Evolutionary conservation across 1,140 invertebrate genomes (phyloP).

Genomic region (Drosophila bipectinata): DNA sequence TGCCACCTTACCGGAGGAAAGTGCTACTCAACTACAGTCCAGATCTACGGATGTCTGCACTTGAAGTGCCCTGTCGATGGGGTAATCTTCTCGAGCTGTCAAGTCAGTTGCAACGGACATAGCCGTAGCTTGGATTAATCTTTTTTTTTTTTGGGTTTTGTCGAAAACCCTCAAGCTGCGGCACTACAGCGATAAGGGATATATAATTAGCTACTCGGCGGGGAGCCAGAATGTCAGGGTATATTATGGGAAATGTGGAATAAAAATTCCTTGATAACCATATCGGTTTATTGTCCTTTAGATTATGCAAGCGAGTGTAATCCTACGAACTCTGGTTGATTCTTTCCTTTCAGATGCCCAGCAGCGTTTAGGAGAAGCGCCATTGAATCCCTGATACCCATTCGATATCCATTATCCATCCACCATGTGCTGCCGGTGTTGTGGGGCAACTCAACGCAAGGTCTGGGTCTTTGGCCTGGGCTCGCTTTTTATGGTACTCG

Average conservation of each 20-base stretch:
- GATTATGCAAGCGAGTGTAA: slow-evolving; percentile 44
- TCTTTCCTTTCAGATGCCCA: slow-evolving; percentile 43
- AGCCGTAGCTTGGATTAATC: slow-evolving; percentile 8
- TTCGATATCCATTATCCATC: not conserved
- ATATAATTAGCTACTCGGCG: slow-evolving; percentile 22
- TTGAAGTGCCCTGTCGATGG: slow-evolving; percentile 6
- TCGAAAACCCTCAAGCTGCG: slow-evolving; percentile 38
- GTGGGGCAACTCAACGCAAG: slow-evolving; percentile 77
- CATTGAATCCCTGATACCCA: slow-evolving; percentile 8
- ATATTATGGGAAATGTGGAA: slow-evolving; percentile 16
- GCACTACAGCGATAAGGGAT: slow-evolving; percentile 37
- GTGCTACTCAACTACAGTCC: not conserved
- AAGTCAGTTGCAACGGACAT: slow-evolving; percentile 27
- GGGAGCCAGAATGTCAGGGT: slow-evolving; percentile 32
- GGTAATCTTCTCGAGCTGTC: slow-evolving; percentile 28
- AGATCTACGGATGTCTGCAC: slow-evolving; percentile 37
- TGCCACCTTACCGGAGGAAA: slow-evolving; percentile 3
- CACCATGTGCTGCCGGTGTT: slow-evolving; percentile 77
- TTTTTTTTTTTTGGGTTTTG: slow-evolving; percentile 6
- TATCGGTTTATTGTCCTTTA: slow-evolving; percentile 29
- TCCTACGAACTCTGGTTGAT: not conserved
- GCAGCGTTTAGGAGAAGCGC: slow-evolving; percentile 5
- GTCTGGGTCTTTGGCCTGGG: slow-evolving; percentile 79
- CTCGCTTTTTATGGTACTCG: slow-evolving; percentile 54
- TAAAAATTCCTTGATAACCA: slow-evolving; percentile 58